These are phyloP conservation scores for Halichondria panicea DNA, from an alignment of 37 sponge, comb jelly and placozoan genomes.

Conservation along the genomic window DNA sequence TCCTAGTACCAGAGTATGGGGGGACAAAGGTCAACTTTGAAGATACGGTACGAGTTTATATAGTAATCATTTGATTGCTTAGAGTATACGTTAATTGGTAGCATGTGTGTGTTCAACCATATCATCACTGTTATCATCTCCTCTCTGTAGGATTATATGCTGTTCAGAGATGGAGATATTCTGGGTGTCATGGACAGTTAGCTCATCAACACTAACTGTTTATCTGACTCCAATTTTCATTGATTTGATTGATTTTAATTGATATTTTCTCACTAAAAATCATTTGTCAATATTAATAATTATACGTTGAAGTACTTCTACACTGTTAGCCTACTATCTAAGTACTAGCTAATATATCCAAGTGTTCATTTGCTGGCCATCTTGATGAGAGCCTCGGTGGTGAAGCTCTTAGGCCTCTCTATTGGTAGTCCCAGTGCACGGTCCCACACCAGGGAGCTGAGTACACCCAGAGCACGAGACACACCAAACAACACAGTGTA, in stretches of 20 bases:
- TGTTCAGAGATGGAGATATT: constrained; percentile 74
- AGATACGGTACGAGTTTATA: constrained; percentile 56
- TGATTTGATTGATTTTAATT: not conserved
- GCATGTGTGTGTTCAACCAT: too few species aligned
- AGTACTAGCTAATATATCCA: too few species aligned
- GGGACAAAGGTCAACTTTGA: constrained; percentile 91
- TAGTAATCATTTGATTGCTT: not conserved
- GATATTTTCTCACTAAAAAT: not conserved
- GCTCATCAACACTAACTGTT: not conserved
- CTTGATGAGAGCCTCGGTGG: constrained; percentile 87
- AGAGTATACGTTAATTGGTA: not conserved
- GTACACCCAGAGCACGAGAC: constrained; percentile 96
- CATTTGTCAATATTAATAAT: too few species aligned
- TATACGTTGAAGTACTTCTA: too few species aligned
- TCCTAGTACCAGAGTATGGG: constrained; percentile 92
- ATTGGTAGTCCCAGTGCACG: constrained; percentile 95
- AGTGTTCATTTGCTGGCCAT: constrained; percentile 38
- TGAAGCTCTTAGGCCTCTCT: constrained; percentile 97
- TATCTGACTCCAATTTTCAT: too few species aligned
- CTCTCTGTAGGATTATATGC: constrained; percentile 60
- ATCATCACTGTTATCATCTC: not conserved
- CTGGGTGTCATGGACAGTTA: constrained; percentile 60
- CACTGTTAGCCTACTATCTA: too few species aligned
- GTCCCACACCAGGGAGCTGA: constrained; percentile 97
- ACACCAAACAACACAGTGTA: constrained; percentile 99